Conservation (phyloP, 2,113 vertebrate species). For the Ploceus nigricollis region DNA sequence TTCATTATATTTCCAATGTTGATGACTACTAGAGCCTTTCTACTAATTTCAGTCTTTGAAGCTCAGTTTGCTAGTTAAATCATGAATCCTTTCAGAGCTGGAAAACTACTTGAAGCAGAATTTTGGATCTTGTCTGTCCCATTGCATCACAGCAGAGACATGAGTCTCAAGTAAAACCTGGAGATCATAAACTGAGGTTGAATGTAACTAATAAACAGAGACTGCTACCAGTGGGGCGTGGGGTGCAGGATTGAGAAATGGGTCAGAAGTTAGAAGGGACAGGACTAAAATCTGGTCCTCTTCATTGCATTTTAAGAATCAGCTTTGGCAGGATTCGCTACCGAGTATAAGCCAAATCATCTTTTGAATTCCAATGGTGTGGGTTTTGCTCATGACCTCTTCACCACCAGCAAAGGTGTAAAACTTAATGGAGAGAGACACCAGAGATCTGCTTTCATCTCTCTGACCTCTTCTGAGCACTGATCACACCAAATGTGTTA, state of each 20-base stretch:
- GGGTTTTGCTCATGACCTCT: not conserved
- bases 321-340: not conserved
- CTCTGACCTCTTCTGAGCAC: not conserved
- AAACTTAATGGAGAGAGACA: not conserved
- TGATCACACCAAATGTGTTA: not conserved
- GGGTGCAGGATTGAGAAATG: not conserved
- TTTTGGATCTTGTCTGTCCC: not conserved
- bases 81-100: not conserved
- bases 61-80: not conserved
- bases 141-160: not conserved
- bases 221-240: not conserved
- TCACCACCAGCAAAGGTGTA: not conserved
- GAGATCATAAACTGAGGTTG: not conserved
- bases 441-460: not conserved
- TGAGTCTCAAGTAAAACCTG: not conserved
- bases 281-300: not conserved
- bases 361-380: not conserved
- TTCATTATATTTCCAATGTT: not conserved
- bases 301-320: not conserved
- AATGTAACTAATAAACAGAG: not conserved
- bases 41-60: not conserved
- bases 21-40: not conserved
- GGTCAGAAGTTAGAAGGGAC: not conserved
- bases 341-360: not conserved
- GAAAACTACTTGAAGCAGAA: not conserved